Evolutionary conservation across 2,797 vertebrate species (phyloP).

Genomic region (Cynopterus sphinx): DNA sequence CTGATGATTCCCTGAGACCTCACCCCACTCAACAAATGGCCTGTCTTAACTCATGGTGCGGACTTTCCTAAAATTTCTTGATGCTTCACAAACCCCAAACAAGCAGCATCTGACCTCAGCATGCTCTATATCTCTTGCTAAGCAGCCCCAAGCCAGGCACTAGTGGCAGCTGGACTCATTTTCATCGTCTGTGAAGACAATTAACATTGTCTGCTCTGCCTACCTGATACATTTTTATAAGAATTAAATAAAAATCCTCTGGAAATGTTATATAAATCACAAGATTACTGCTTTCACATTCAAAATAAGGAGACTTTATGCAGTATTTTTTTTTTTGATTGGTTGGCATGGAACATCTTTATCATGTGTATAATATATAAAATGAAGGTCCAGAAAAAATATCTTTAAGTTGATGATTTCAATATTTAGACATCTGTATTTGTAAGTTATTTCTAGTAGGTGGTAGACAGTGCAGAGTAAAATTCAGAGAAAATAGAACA

Average conservation of each 20-base stretch:
- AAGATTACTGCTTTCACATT: background rate
- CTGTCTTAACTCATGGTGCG: no score
- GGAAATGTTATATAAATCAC: background rate
- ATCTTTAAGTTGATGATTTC: background rate
- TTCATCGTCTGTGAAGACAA: background rate
- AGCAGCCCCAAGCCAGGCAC: no score
- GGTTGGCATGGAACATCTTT: background rate
- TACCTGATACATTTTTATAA: conserved; percentile 12
- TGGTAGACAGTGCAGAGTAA: background rate
- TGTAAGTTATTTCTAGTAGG: background rate
- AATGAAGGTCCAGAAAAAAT: background rate
- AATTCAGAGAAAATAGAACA: background rate
- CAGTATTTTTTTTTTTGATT: background rate
- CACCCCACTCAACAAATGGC: no score
- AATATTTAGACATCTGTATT: background rate
- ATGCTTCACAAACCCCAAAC: no score
- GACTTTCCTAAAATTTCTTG: no score
- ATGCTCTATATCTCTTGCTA: no score
- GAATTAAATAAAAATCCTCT: conserved; percentile 29
- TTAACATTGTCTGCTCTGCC: background rate
- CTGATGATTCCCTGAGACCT: no score
- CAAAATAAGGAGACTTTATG: background rate
- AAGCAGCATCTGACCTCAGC: no score
- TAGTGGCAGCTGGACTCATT: background rate
- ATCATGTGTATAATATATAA: background rate